Base-by-base conservation (phyloP, 2,113 vertebrate genomes). In the Alosa alosa region DNA sequence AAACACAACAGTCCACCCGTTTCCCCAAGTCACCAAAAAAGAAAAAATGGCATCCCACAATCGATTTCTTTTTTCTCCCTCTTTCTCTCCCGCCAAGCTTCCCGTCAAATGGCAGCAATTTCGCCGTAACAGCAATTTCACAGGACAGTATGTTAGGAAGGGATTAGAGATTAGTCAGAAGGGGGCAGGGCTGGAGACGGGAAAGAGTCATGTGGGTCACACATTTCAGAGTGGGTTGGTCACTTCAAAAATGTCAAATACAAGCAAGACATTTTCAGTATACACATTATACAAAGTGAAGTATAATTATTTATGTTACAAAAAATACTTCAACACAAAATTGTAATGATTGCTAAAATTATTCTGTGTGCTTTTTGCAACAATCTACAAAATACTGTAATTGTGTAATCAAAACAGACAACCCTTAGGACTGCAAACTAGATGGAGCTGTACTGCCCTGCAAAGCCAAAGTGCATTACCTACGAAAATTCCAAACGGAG, bases 11-110 rank as follows among this genome's bases (percentile, higher is more conserved):
- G 17, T 57, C 17, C 52, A 17, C 52, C 52, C 15, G 17, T 52
- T 3, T 84, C 82, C 68, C 47, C 72, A 84, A 68, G 84, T 94
- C 95, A 95, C 95, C 94, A 64, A n/a, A 90, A 95, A 95, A 94
- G 94, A 64, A 31, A 46, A 52, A 82, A 81, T 11, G 15, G 2
- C 22, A 83, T 45, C 31, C 13, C n/a, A 83, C 10, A 57, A 47
- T 75, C 47, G 25, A 39, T 72, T 46, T 55, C 64, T 45, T 36
- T 78, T 60, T 22, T 22, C 55, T 60, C 20, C 55, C 10, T 17
- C 72, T 31, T 10, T 31, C n/a, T 17, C 72, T 78, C 11, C 31
- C n/a, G 72, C 72, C 72, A 36, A 36, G 84, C 83, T 64, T 85
- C 7, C 60, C 36, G 3, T 83, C 18, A 25, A 75, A 68, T 31